Evolutionary conservation across 1,140 invertebrate genomes (phyloP).

Genomic region (Drosophila kikkawai): DNA sequence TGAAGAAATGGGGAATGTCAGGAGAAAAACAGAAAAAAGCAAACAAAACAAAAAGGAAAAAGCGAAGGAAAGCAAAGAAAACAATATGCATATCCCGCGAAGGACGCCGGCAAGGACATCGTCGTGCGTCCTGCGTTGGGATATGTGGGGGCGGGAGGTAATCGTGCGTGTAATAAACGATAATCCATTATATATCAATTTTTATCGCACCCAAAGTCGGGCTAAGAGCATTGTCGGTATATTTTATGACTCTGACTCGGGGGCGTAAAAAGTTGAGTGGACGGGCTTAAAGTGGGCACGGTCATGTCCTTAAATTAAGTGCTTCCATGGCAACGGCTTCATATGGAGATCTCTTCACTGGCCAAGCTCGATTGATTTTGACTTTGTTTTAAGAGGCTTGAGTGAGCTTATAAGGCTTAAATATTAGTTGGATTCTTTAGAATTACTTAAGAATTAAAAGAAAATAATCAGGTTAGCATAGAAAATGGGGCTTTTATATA

Average conservation of each 20-base stretch:
- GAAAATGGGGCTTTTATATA: too few species aligned
- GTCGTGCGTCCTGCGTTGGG: neutral
- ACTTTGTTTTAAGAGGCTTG: slow-evolving; percentile 9
- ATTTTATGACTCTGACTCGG: slow-evolving; percentile 30
- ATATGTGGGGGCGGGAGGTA: slow-evolving; percentile 20
- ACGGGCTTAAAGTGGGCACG: slow-evolving; percentile 25
- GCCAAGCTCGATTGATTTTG: slow-evolving; percentile 19
- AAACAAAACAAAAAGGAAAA: slow-evolving; percentile 1
- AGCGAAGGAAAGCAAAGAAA: slow-evolving; percentile 34
- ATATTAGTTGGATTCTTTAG: neutral
- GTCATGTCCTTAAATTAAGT: slow-evolving; percentile 20
- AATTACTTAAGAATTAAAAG: neutral
- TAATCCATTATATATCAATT: slow-evolving; percentile 66
- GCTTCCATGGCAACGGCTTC: slow-evolving; percentile 12
- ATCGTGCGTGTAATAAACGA: slow-evolving; percentile 63
- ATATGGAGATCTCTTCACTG: slow-evolving; percentile 17
- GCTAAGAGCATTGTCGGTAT: slow-evolving; percentile 37
- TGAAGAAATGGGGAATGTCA: slow-evolving; percentile 13
- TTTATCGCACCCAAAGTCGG: slow-evolving; percentile 56
- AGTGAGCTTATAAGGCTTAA: slow-evolving; percentile 1
- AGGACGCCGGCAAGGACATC: slow-evolving; percentile 45
- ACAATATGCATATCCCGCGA: slow-evolving; percentile 43
- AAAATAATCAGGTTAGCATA: too few species aligned
- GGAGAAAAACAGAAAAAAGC: neutral
- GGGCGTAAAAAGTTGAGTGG: slow-evolving; percentile 33